Conservation (phyloP, 92 coral and sea anemone species). For the Metridium senile region DNA sequence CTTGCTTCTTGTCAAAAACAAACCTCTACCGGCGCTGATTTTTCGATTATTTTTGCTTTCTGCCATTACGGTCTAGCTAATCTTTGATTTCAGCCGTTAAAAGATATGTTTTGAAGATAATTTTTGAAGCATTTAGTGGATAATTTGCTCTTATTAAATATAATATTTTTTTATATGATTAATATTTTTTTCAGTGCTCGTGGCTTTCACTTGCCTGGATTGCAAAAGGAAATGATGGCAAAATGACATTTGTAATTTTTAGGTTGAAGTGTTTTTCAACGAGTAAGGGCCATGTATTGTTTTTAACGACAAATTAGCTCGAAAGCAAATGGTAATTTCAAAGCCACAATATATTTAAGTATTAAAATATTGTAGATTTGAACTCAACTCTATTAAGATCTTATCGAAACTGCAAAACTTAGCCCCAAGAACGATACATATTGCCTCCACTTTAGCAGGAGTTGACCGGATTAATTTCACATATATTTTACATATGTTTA, state of each 20-base stretch:
- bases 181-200: background rate
- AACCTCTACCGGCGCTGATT: background rate
- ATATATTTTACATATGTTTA: too few relatives aligned
- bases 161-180: too few relatives aligned
- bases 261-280: background rate
- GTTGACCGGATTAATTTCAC: background rate
- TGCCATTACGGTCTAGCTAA: background rate
- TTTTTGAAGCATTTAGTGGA: background rate
- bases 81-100: background rate
- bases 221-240: too few relatives aligned
- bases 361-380: background rate
- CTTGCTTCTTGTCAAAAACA: background rate
- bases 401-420: background rate
- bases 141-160: too few relatives aligned
- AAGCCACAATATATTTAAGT: background rate
- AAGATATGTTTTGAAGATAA: background rate
- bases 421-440: background rate
- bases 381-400: background rate
- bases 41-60: background rate
- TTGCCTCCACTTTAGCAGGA: background rate
- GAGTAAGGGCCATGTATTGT: too few relatives aligned
- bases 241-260: too few relatives aligned
- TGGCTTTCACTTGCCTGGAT: too few relatives aligned
- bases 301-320: background rate
- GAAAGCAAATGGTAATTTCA: background rate